phyloP scores from a whole-genome alignment of 2,888 invertebrate species.

The Ichneumon xanthorius region DNA sequence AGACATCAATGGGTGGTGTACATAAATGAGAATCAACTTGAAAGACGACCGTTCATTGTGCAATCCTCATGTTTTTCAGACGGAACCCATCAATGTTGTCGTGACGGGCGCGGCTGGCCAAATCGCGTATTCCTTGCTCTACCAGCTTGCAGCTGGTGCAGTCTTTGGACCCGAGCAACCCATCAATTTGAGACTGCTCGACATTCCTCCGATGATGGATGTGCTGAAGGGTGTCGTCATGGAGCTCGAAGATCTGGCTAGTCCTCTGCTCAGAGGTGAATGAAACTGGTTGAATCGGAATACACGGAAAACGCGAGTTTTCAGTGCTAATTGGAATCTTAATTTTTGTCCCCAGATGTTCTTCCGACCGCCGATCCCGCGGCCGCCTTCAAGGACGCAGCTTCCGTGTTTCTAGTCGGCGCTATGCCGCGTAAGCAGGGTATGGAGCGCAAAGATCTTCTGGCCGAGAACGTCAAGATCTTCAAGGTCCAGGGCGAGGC shows the following conservation, averaged over 20 bases:
- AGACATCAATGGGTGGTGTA: no score
- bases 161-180: constrained; percentile 97
- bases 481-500: constrained; percentile 99
- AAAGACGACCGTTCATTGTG: no score
- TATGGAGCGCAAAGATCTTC: constrained; percentile 99
- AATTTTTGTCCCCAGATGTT: constrained; percentile 86
- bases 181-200: constrained; percentile 94
- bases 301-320: constrained; percentile 10
- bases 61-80: constrained; percentile 83
- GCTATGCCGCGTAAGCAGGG: constrained; percentile 99
- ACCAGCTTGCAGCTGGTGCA: constrained; percentile 97
- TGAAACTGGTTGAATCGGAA: neutral
- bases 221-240: constrained; percentile 99
- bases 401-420: constrained; percentile 98
- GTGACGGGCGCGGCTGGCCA: constrained; percentile 99
- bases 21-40: neutral
- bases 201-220: constrained; percentile 98
- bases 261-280: constrained; percentile 92
- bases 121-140: constrained; percentile 98
- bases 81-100: constrained; percentile 95
- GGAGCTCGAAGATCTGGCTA: constrained; percentile 98
- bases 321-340: neutral
- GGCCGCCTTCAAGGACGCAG: constrained; percentile 97
- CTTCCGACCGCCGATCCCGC: constrained; percentile 95
- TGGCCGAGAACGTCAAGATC: constrained; percentile 98